These are phyloP conservation scores for Drosophila gaucha DNA, from an alignment of 2,888 invertebrate species.

Conservation along the genomic window DNA sequence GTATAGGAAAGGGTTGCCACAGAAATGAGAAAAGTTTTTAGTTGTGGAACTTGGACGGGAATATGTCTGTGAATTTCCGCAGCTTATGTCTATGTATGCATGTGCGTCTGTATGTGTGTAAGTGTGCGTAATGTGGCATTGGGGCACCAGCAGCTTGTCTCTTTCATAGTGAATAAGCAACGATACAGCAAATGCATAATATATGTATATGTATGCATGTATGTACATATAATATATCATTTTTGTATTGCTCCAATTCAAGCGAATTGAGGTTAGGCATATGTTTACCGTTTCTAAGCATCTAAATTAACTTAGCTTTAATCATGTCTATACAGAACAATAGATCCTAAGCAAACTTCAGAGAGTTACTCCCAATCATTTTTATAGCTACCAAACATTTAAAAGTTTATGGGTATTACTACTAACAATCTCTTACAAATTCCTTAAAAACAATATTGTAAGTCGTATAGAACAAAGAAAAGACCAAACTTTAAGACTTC, in stretches of 20 bases:
- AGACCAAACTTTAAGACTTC: too few relatives aligned
- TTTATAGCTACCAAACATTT: too few relatives aligned
- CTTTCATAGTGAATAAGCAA: slow-evolving; percentile 2
- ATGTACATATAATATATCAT: too few relatives aligned
- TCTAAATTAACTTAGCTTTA: too few relatives aligned
- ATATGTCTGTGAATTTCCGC: slow-evolving; percentile 32
- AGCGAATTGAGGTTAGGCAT: neutral
- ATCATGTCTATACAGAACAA: too few relatives aligned
- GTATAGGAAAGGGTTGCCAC: slow-evolving; percentile 37
- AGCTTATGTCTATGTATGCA: slow-evolving; percentile 7
- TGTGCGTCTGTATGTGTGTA: neutral
- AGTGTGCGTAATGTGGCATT: slow-evolving; percentile 9
- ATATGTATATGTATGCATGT: neutral
- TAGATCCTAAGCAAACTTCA: neutral
- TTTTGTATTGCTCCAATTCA: neutral
- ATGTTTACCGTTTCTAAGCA: neutral
- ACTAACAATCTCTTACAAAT: too few relatives aligned
- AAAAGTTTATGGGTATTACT: too few relatives aligned
- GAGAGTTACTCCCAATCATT: too few relatives aligned
- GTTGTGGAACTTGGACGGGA: slow-evolving; percentile 28
- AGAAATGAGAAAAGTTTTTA: slow-evolving; percentile 70
- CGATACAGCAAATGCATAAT: slow-evolving; percentile 8
- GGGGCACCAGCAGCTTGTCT: slow-evolving; percentile 12
- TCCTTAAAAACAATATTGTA: too few relatives aligned
- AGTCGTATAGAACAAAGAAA: too few relatives aligned